Base-by-base conservation (phyloP, 92 coral and sea anemone genomes). In the Montipora capitata region DNA sequence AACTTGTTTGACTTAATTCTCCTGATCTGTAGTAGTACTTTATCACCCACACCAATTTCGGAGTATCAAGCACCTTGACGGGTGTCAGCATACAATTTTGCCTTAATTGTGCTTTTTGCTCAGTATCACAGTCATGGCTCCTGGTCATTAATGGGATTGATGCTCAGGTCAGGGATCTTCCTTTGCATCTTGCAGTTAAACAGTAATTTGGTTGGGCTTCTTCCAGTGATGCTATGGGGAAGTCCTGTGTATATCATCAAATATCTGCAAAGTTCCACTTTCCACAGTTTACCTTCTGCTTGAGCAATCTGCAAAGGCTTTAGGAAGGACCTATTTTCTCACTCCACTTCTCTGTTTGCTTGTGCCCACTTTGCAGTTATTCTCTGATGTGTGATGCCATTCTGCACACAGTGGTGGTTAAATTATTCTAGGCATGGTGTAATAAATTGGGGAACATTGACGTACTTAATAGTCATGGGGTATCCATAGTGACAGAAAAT, bases 141-240 rank as follows among this genome's bases (percentile, higher is more conserved):
- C 20, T 18, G 20, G 20, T 18, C 20, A 18, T 18, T 18, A 0
- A 18, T 18, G 20, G 20, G 20, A 18, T 18, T 18, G 20, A 18
- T 18, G 20, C 20, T 18, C 20, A 18, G 20, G 20, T 44, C 49
- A 4, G 49, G 49, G 4, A 44, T 4, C 49, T 44, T 44, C 49
- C 49, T 7, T 7, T 7, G 4, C 7, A 44, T 0, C 49, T 44
- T 44, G 49, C 49, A 7, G 49, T 44, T 44, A 65, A 74, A 77
- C 40, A 77, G 17, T 6, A 90, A 57, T 49, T 89, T 70, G 17
- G 89, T 72, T 52, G 89, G 93, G 35, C 89, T 89, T 41, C 15
- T 68, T 49, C 93, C 89, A 59, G 86, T 90, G 20, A 71, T 84
- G 10, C 85, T 51, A 74, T 90, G 93, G 20, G 86, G 76, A 6